Evolutionary conservation across 2,888 invertebrate genomes (phyloP).

Genomic region (Hirtodrosophila cameraria): DNA sequence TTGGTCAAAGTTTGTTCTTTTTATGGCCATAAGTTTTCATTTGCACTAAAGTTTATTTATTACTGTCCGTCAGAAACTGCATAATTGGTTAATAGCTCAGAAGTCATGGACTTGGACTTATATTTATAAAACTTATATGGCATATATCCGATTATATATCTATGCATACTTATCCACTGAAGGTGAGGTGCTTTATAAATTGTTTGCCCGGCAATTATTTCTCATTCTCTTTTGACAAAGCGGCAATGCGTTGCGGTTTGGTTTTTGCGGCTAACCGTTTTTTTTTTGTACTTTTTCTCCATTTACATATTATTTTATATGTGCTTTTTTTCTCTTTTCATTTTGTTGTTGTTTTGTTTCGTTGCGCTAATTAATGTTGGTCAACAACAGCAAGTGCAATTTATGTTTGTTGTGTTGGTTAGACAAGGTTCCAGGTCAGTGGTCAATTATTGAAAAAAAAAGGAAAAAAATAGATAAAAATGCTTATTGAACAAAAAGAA

Average conservation of each 20-base stretch:
- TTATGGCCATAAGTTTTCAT: slow-evolving; percentile 43
- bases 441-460: background rate
- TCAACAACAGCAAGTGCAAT: slow-evolving; percentile 39
- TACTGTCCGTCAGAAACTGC: slow-evolving; percentile 24
- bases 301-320: slow-evolving; percentile 28
- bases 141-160: slow-evolving; percentile 5
- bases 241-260: slow-evolving; percentile 53
- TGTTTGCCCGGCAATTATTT: slow-evolving; percentile 51
- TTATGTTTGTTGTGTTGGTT: slow-evolving; percentile 16
- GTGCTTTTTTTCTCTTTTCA: slow-evolving; percentile 24
- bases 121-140: background rate
- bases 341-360: slow-evolving; percentile 23
- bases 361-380: slow-evolving; percentile 41
- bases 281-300: slow-evolving; percentile 23
- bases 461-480: background rate
- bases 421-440: slow-evolving; percentile 14
- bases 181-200: slow-evolving; percentile 31
- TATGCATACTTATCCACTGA: slow-evolving; percentile 1
- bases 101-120: slow-evolving; percentile 22
- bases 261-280: slow-evolving; percentile 51
- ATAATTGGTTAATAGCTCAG: slow-evolving; percentile 37
- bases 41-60: slow-evolving; percentile 43
- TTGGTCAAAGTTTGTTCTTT: slow-evolving; percentile 25
- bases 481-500: background rate
- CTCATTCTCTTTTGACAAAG: slow-evolving; percentile 36